Evolutionary conservation across 1,140 invertebrate genomes (phyloP).

Genomic region (Drosophila mayri): DNA sequence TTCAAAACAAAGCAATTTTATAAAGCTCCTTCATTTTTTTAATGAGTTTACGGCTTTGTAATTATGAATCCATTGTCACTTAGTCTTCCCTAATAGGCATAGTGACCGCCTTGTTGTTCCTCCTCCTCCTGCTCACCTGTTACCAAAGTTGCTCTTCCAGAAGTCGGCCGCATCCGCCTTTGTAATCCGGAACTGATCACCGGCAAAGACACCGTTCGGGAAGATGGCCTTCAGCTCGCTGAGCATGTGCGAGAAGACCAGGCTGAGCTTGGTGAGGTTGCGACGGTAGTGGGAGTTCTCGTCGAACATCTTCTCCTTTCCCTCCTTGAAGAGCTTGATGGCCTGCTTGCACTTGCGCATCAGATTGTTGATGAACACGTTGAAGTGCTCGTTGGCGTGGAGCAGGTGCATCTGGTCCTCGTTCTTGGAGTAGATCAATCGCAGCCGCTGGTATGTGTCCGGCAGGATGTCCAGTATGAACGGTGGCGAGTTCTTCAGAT

Average conservation of each 20-base stretch:
- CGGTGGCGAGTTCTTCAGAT: slow-evolving; percentile 99
- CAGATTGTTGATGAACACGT: slow-evolving; percentile 98
- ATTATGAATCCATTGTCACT: background rate
- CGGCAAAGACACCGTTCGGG: slow-evolving; percentile 97
- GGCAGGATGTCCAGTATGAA: slow-evolving; percentile 99
- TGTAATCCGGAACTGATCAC: slow-evolving; percentile 99
- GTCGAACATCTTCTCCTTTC: slow-evolving; percentile 99
- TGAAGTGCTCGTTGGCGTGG: slow-evolving; percentile 98
- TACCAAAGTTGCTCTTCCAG: slow-evolving; percentile 98
- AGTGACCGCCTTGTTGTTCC: too few species aligned
- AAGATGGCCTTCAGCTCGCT: slow-evolving; percentile 99
- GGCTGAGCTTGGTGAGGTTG: slow-evolving; percentile 98
- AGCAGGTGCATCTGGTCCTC: slow-evolving; percentile 97
- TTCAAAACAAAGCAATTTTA: too few species aligned
- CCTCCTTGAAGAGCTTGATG: slow-evolving; percentile 99
- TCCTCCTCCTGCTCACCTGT: slow-evolving; percentile 89
- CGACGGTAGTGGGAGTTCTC: slow-evolving; percentile 97
- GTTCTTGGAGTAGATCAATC: slow-evolving; percentile 97
- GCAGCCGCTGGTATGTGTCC: slow-evolving; percentile 98
- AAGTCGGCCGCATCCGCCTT: slow-evolving; percentile 99
- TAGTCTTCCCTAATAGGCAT: too few species aligned
- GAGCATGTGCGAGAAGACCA: slow-evolving; percentile 99
- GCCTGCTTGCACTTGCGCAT: slow-evolving; percentile 99
- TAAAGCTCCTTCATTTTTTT: too few species aligned
- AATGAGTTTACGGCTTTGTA: background rate